Evolutionary conservation across 2,888 invertebrate genomes (phyloP), one percentile per base, ranked within the genome.

Genomic region (Volucella bombylans): DNA sequence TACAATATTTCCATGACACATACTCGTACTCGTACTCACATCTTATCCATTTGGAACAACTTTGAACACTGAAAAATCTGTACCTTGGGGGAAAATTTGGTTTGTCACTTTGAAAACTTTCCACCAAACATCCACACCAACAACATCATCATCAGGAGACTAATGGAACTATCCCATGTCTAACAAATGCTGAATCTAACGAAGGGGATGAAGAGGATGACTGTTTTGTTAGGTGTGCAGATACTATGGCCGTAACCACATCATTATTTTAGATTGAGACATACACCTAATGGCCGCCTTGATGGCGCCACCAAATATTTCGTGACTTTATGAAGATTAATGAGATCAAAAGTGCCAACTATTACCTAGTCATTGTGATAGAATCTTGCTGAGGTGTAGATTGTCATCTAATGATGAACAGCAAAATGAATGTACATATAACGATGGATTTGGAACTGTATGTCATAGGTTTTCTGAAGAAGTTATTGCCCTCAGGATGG

Each of bases 211-310:
- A 62, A 18, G 14, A 15, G 9, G 23, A 64, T 55, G 55, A 55
- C 47, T 65, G 64, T 55, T 74, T 12, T 41, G 15, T 50, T 31
- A 67, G 76, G 67, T 76, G 68, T 38, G 31, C 54, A 31, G 38
- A 41, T 76, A 67, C 59, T 76, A 61, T 61, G 39, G 39, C 41
- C 57, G 59, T 62, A n/a, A 77, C 69, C 69, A 54, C 68, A 54
- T 77, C 65, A 74, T 77, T 69, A 77, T 45, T 77, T 77, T 18
- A 49, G 68, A 64, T 78, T 64, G 71, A 78, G 61, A 77, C 69
- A 69, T 71, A 65, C 55, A 64, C 39, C 76, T 62, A 68, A 67
- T 77, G 57, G 38, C 43, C 45, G 76, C 43, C 64, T 62, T 61
- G 23, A 55, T 78, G 78, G 71, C 78, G 23, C 62, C 54, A 39